Evolutionary conservation across 2,888 invertebrate genomes (phyloP), one percentile per base, ranked within the genome.

Genomic region (Eudemis profundana): DNA sequence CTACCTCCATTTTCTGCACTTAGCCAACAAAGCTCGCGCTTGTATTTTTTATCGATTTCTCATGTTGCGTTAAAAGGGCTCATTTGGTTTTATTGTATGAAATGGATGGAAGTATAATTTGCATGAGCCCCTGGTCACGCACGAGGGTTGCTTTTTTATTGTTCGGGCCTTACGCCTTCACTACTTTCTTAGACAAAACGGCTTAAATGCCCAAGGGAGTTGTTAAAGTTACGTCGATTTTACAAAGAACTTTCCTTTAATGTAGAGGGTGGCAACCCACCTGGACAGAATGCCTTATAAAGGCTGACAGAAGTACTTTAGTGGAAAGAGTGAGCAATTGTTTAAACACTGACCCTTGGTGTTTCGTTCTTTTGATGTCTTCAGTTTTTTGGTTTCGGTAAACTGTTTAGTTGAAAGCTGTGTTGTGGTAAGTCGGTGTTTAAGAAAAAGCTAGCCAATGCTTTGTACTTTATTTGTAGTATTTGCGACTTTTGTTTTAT

Each of bases 41-140:
- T 79, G 78, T 81, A 82, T 71, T 83, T 84, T 88, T 85, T 87
- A 90, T 90, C 86, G 89, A 90, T 89, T 87, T 85, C 81, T 82
- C 84, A 79, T 89, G 87, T 90, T 84, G 88, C 89, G 89, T 89
- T 90, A 88, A 90, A 89, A 89, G 89, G 86, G 84, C 89, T 90
- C 89, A 90, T 89, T 89, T 89, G 85, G 87, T 86, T 89, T 89
- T 89, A 89, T 89, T 90, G 87, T 89, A 89, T 85, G 84, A 86
- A 89, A 88, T 89, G 86, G 86, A 88, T 89, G 85, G 86, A 84
- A 86, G 86, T 86, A 85, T 89, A 89, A 90, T 90, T 90, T 91
- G 89, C 90, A 90, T 85, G 85, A 87, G 84, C 81, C 80, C 82
- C 83, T 84, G 90, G 89, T 88, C 90, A 90, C 90, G 90, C 90